Percentiles rank a stretch among this genome's conserved stretches.
These are phyloP conservation scores for Seira musarum DNA, from an alignment of 2,888 invertebrate species.

Conservation along the genomic window DNA sequence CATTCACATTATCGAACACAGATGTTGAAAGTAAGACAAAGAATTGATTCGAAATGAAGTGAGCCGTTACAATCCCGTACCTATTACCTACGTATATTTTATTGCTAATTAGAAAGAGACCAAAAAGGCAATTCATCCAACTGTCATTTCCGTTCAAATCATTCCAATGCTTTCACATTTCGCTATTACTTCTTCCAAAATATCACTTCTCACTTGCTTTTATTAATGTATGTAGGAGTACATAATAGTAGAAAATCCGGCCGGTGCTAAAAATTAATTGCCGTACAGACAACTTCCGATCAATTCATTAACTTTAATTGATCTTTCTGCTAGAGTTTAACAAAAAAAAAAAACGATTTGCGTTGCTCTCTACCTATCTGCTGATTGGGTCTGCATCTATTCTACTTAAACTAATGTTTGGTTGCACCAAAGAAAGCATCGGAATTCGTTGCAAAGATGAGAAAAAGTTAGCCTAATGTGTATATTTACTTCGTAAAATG, in stretches of 20 bases:
- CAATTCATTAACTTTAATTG: conserved; percentile 12
- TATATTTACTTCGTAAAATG: not conserved
- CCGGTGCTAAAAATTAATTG: not conserved
- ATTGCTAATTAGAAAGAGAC: conserved; percentile 13
- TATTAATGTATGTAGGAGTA: too few relatives aligned
- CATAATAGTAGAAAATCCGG: not conserved
- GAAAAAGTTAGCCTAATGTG: not conserved
- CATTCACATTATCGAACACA: not conserved
- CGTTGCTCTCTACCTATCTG: too few relatives aligned
- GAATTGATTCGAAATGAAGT: not conserved
- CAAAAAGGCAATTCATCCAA: conserved; percentile 35
- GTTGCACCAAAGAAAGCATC: not conserved
- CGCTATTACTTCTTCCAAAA: conserved; percentile 1
- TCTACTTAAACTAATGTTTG: too few relatives aligned
- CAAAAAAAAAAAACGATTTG: too few relatives aligned
- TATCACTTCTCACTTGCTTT: not conserved
- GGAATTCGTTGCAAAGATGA: not conserved
- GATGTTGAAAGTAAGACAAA: not conserved
- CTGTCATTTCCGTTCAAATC: conserved; percentile 43
- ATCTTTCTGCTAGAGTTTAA: not conserved
- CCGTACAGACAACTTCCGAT: not conserved
- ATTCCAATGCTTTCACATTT: conserved; percentile 25
- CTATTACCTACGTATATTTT: conserved; percentile 1
- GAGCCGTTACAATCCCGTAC: conserved; percentile 1
- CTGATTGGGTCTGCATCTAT: too few relatives aligned